Evolutionary conservation across 2,888 invertebrate species (phyloP).

Genomic region (Hydraecia micacea): DNA sequence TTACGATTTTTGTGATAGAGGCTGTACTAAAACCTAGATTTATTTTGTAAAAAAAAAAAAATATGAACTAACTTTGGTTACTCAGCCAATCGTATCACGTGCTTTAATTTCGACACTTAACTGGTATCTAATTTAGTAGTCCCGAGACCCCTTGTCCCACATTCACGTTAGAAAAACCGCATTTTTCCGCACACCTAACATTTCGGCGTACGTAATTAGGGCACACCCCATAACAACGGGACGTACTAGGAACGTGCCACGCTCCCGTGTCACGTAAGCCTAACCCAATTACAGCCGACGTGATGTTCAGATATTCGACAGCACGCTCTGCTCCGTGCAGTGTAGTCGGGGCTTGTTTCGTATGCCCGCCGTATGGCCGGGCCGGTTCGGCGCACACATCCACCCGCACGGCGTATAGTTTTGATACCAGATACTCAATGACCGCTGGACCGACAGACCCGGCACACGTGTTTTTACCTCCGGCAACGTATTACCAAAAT

Average conservation of each 20-base stretch:
- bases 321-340: slow-evolving; percentile 72
- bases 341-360: slow-evolving; percentile 82
- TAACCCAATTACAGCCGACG: slow-evolving; percentile 88
- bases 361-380: slow-evolving; percentile 86
- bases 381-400: slow-evolving; percentile 87
- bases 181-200: slow-evolving; percentile 61
- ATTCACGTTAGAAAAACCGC: slow-evolving; percentile 53
- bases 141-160: slow-evolving; percentile 20
- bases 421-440: slow-evolving; percentile 90
- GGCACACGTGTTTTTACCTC: slow-evolving; percentile 89
- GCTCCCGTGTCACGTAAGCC: slow-evolving; percentile 85
- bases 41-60: not conserved
- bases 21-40: not conserved
- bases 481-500: slow-evolving; percentile 78
- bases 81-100: not conserved
- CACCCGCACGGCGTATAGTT: slow-evolving; percentile 82
- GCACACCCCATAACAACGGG: slow-evolving; percentile 80
- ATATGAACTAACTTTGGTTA: not conserved
- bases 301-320: slow-evolving; percentile 86
- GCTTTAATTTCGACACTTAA: slow-evolving; percentile 5
- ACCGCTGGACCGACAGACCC: slow-evolving; percentile 92
- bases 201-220: slow-evolving; percentile 86
- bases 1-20: not conserved
- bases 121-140: slow-evolving; percentile 17
- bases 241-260: slow-evolving; percentile 80